phyloP scores from a whole-genome alignment of 2,797 vertebrate genomes.

The Thripadectes ignobilis region DNA sequence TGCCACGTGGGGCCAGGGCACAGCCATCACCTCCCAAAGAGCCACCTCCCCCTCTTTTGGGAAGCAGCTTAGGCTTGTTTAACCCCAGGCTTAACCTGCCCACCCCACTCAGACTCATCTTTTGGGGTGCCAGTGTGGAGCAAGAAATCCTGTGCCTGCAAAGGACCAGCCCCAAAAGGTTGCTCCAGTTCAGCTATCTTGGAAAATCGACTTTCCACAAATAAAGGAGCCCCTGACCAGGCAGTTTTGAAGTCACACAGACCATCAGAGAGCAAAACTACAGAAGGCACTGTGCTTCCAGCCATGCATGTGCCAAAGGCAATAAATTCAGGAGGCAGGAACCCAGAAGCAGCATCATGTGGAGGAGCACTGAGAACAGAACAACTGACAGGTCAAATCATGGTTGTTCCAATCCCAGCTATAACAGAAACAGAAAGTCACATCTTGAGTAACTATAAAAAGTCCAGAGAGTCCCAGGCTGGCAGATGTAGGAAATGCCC shows the following conservation, averaged over 20 bases:
- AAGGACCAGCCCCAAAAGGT: neutral
- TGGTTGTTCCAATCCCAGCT: neutral
- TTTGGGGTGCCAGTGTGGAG: fast-evolving
- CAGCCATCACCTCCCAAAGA: neutral
- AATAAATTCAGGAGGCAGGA: neutral
- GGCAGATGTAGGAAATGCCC: neutral
- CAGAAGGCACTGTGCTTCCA: neutral
- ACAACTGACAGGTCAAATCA: neutral
- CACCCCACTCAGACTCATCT: neutral
- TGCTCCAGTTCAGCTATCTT: fast-evolving
- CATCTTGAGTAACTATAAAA: neutral
- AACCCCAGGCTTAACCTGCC: neutral
- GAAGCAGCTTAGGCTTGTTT: neutral
- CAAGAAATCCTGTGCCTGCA: neutral
- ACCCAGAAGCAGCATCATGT: neutral
- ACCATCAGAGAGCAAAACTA: neutral
- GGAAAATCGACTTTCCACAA: neutral
- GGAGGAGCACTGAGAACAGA: neutral
- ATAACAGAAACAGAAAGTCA: neutral
- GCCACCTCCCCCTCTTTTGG: neutral
- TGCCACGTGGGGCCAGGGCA: neutral
- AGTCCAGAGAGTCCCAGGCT: neutral
- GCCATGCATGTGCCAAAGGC: neutral
- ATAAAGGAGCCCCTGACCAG: neutral
- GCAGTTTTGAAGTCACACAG: neutral